Evolutionary conservation across 2,113 vertebrate genomes (phyloP), one percentile per base, ranked within the genome.

Genomic region (Emydocephalus ijimae): DNA sequence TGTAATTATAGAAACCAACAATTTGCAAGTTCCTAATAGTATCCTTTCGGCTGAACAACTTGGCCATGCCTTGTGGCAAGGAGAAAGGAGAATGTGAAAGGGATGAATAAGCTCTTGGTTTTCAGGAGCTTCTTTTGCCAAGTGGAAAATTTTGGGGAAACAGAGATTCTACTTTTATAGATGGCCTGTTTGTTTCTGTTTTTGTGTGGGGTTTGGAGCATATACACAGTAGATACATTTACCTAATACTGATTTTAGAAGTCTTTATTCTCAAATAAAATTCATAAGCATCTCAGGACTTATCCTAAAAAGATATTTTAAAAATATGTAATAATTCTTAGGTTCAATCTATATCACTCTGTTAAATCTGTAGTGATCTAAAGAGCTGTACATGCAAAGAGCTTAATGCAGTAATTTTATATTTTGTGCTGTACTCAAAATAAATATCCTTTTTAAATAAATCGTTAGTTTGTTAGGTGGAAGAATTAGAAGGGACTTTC

Each of bases 51-150:
- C 29, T 54, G 26, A 87, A 29, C 56, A 52, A 64, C n/a, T 61
- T 59, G 45, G 21, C 85, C 59, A 26, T 4, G 45, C 56, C 56
- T 54, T 93, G n/a, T 64, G 26, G 56, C 61, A 90, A n/a, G 89
- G 23, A 93, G 61, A 87, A 39, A 85, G 56, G 56, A 87, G 92
- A 90, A 90, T 64, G 45, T 34, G 52, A 85, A 64, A 87, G 81
- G n/a, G 18, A 90, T 93, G 89, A 93, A 93, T 90, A 93, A 93
- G 81, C 89, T 90, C 92, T 93, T 93, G 55, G 88, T 93, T 86
- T 93, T 86, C 56, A 26, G 29, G n/a, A 43, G 57, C 29, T 90
- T 39, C 24, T 52, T 43, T 52, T 90, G 92, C 92, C 92, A 93
- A 93, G 69, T 93, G 92, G 92, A 93, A 93, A 90, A 90, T 90